Percentiles rank a stretch among this genome's conserved stretches.
Conservation (phyloP, 2,113 vertebrate genomes). For the Camarhynchus parvulus region DNA sequence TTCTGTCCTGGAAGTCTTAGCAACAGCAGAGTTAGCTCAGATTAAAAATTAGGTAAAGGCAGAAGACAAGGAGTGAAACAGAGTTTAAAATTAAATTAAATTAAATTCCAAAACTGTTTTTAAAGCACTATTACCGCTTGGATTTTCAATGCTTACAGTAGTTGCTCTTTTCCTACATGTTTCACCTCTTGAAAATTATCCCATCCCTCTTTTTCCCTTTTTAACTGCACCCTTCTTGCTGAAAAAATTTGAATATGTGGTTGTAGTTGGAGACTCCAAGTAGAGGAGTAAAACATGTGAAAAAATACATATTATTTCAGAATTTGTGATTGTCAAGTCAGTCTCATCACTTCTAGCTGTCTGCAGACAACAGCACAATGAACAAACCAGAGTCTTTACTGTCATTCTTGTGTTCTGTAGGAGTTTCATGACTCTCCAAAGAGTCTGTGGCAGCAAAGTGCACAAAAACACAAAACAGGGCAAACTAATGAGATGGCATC, state of each 20-base stretch:
- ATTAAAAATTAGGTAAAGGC: background rate
- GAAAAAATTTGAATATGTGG: background rate
- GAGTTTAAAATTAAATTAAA: background rate
- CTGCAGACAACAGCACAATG: background rate
- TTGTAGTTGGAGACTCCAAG: background rate
- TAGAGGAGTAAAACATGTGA: background rate
- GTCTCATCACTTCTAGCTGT: background rate
- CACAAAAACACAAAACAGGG: background rate
- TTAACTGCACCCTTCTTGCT: background rate
- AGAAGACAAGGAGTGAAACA: background rate
- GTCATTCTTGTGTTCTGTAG: background rate
- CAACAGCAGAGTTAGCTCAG: background rate
- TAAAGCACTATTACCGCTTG: background rate
- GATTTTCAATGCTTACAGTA: background rate
- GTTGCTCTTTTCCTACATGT: background rate
- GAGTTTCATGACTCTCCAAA: background rate
- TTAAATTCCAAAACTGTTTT: background rate
- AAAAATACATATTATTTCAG: background rate
- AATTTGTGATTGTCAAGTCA: background rate
- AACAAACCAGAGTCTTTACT: background rate
- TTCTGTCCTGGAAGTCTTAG: slow-evolving; percentile 8
- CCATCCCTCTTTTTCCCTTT: background rate
- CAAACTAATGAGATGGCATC: background rate
- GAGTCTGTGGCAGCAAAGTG: background rate
- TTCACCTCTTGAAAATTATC: background rate